phyloP scores from a whole-genome alignment of 2,888 invertebrate species.

The Myopa tessellatipennis region DNA sequence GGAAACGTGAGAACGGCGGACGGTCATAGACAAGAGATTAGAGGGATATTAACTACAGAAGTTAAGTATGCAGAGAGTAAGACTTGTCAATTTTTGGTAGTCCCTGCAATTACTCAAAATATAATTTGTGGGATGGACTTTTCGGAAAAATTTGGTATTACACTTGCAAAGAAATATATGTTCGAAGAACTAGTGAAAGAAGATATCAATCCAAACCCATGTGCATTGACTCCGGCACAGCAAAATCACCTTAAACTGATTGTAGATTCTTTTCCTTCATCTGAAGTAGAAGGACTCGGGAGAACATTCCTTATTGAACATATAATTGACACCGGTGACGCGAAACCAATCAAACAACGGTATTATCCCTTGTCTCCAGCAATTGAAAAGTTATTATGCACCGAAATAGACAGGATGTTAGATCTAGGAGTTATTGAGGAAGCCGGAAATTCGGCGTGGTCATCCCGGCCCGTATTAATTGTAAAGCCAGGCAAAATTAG shows the following conservation, averaged over 20 bases:
- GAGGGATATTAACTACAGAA: neutral
- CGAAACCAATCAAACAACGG: conserved; percentile 45
- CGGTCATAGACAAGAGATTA: conserved; percentile 1
- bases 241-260: conserved; percentile 3
- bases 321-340: conserved; percentile 42
- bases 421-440: neutral
- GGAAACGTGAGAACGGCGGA: conserved; percentile 13
- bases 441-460: no score
- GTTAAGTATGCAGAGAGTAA: neutral
- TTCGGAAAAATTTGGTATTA: conserved; percentile 19
- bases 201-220: neutral
- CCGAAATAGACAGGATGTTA: conserved; percentile 57
- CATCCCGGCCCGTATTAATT: no score
- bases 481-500: no score
- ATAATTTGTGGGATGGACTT: conserved; percentile 28
- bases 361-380: conserved; percentile 46
- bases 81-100: neutral
- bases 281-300: conserved; percentile 32
- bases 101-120: neutral
- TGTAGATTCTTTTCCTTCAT: conserved; percentile 23
- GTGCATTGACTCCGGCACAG: neutral
- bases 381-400: conserved; percentile 44
- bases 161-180: neutral
- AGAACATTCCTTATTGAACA: conserved; percentile 41
- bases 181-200: conserved; percentile 4